These are phyloP conservation scores for Butorides virescens DNA, from an alignment of 2,113 vertebrate species.

Conservation along the genomic window DNA sequence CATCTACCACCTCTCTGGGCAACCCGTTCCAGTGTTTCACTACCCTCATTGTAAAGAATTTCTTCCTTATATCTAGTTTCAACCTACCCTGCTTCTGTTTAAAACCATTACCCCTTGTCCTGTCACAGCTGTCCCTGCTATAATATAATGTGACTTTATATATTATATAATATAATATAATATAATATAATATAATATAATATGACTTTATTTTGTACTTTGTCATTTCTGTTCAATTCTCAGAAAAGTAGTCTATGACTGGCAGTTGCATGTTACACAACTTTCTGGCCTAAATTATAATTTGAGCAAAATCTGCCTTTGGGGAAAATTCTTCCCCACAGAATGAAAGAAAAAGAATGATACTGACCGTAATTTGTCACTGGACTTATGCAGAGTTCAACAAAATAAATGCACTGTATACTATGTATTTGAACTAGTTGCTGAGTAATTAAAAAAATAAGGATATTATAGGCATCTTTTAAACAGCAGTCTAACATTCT, in stretches of 20 bases:
- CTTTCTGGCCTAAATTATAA: not conserved
- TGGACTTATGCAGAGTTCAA: not conserved
- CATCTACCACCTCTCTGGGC: no score
- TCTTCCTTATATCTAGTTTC: no score
- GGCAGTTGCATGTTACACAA: not conserved
- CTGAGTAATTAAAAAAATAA: not conserved
- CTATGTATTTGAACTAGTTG: not conserved
- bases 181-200: not conserved
- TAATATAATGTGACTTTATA: no score
- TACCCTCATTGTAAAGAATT: no score
- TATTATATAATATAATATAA: no score
- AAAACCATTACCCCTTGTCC: no score
- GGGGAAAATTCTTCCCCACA: not conserved
- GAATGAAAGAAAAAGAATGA: not conserved
- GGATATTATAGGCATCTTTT: not conserved
- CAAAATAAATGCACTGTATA: not conserved
- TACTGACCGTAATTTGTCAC: not conserved
- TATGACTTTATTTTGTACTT: not conserved
- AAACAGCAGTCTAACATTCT: not conserved
- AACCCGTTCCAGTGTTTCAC: no score
- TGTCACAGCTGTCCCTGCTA: no score
- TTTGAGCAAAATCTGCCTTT: not conserved
- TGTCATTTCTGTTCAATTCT: not conserved
- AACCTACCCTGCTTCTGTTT: no score
- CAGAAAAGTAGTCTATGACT: not conserved